These are phyloP conservation scores for Cheirogaleus major DNA, from an alignment of 2,797 vertebrate genomes.

Conservation along the genomic window DNA sequence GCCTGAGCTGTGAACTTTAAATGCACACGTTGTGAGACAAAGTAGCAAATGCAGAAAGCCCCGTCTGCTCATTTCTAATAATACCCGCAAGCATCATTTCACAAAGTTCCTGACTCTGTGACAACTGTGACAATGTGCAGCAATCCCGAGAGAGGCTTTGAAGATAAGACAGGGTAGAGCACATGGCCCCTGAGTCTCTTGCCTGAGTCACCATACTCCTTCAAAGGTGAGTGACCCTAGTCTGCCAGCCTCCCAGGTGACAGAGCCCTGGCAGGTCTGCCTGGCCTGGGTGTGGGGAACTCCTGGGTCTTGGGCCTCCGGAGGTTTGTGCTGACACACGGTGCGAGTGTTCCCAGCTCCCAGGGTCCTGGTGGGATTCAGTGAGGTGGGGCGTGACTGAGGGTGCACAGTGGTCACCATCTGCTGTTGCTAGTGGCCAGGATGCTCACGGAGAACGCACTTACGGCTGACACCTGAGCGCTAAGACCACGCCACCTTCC, in stretches of 20 bases:
- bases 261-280: not conserved
- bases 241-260: not conserved
- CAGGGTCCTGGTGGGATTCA: not conserved
- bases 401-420: not conserved
- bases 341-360: not conserved
- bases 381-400: not conserved
- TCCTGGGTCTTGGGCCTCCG: not conserved
- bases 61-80: not conserved
- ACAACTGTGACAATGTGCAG: not conserved
- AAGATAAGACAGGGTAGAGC: not conserved
- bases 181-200: fast-evolving
- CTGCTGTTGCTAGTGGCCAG: not conserved
- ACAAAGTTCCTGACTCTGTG: not conserved
- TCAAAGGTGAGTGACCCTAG: not conserved
- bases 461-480: not conserved
- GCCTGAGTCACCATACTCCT: not conserved
- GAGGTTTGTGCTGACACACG: not conserved
- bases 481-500: not conserved
- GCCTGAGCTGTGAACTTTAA: not conserved
- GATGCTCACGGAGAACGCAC: not conserved
- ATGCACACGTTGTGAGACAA: not conserved
- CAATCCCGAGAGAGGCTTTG: not conserved
- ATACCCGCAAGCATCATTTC: not conserved
- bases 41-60: not conserved
- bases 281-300: not conserved